phyloP scores from a whole-genome alignment of 1,140 invertebrate species.

The Drosophila bocqueti region DNA sequence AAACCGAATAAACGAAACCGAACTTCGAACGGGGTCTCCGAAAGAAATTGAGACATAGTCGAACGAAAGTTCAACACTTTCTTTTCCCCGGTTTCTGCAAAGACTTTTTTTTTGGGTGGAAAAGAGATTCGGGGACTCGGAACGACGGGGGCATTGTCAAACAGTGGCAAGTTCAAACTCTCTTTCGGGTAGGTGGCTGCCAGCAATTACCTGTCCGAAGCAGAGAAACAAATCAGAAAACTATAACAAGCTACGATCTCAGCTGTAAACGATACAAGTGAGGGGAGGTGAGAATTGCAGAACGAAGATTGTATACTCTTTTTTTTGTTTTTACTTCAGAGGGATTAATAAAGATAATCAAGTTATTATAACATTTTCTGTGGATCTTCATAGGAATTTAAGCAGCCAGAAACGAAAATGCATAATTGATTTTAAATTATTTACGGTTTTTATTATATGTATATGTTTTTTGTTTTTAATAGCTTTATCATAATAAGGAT shows the following conservation, averaged over 20 bases:
- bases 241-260: conserved; percentile 31
- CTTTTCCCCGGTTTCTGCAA: conserved; percentile 48
- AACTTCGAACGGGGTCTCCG: conserved; percentile 15
- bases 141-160: conserved; percentile 7
- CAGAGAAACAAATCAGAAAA: conserved; percentile 48
- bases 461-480: no score
- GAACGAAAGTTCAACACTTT: conserved; percentile 76
- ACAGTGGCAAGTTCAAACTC: conserved; percentile 69
- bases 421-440: not conserved
- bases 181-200: conserved; percentile 57
- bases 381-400: not conserved
- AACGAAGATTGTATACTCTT: conserved; percentile 3
- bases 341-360: not conserved
- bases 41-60: conserved; percentile 71
- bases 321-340: not conserved
- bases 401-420: no score
- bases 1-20: conserved; percentile 8
- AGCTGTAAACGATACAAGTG: not conserved
- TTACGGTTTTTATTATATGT: no score
- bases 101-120: not conserved
- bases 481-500: no score
- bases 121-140: not conserved
- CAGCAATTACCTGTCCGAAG: conserved; percentile 56
- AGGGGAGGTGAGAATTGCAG: not conserved
- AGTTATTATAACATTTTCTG: no score